Conservation (phyloP, 1,140 invertebrate genomes). For the Drosophila malerkotliana region DNA sequence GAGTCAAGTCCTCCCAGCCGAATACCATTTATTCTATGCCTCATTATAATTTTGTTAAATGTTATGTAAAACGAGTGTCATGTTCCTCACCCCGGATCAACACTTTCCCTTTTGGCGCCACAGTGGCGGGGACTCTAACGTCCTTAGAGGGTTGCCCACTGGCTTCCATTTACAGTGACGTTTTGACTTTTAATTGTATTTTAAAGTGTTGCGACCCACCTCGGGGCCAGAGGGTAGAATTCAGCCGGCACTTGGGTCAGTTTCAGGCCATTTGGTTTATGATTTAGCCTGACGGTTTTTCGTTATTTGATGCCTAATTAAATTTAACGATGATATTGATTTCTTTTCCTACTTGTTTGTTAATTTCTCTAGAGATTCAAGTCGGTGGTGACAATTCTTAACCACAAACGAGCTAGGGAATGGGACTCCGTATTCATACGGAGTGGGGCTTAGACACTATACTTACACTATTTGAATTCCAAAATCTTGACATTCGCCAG, state of each 20-base stretch:
- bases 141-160: conserved; percentile 70
- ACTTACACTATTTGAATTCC: no score
- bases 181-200: conserved; percentile 80
- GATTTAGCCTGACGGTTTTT: conserved; percentile 64
- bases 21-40: conserved; percentile 17
- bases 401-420: neutral
- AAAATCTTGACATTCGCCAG: neutral
- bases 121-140: conserved; percentile 61
- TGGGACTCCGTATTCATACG: neutral
- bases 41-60: conserved; percentile 81
- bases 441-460: no score
- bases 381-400: conserved; percentile 43
- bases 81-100: conserved; percentile 29
- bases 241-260: conserved; percentile 39
- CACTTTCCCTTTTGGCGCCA: conserved; percentile 43
- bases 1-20: conserved; percentile 1
- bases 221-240: conserved; percentile 1
- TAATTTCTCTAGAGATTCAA: neutral
- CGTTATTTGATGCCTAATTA: conserved; percentile 83
- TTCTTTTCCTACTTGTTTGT: conserved; percentile 25
- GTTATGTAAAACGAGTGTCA: conserved; percentile 74
- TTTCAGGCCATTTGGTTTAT: conserved; percentile 77
- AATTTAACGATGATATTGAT: conserved; percentile 82
- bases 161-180: conserved; percentile 74
- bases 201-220: conserved; percentile 67